Base-by-base conservation (phyloP, 1,140 invertebrate genomes). In the Ostrea denselamellosa region DNA sequence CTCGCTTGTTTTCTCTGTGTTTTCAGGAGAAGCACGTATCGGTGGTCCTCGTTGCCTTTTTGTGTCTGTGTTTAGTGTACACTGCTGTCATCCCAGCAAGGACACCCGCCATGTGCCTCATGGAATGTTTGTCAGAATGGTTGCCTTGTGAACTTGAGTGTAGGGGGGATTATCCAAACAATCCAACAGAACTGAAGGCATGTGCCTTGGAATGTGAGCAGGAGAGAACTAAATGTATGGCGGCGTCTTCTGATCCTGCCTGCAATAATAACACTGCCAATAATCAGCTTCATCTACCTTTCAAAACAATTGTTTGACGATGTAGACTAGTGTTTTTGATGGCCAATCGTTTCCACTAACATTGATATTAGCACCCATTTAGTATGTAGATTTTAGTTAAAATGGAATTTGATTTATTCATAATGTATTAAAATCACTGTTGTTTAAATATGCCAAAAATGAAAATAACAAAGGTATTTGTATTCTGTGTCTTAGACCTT, bases 51-150 rank as follows among this genome's bases (percentile, higher is more conserved):
- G 68, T 14, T 77, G 68, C 28, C 68, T 77, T 25, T 25, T 34
- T 77, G 68, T 77, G 68, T 14, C 25, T 77, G 28, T 34, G 68
- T 77, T 77, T 77, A 25, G 68, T 77, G 68, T 28, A 10, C 68
- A 14, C 68, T 34, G 22, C 25, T 3, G 68, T 9, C 12, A 0
- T 25, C 4, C 10, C 25, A 12, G 22, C 8, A 22, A 25, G n/a
- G 10, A 71, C 8, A 22, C 22, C 65, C 22, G n/a, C 65, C 19
- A 25, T 71, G 65, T 77, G 68, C 28, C 9, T 77, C 0, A 77
- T 77, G 68, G 68, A 77, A 10, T 77, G 68, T 77, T 25, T 77
- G 8, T 25, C 68, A 4, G 68, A 77, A 34, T 77, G 25, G 68
- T 34, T 77, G 5, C 68, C 68, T 34, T 77, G 68, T 77, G 68